Conservation (phyloP, 2,888 invertebrate species). For the Noctuana brunneofusca region DNA sequence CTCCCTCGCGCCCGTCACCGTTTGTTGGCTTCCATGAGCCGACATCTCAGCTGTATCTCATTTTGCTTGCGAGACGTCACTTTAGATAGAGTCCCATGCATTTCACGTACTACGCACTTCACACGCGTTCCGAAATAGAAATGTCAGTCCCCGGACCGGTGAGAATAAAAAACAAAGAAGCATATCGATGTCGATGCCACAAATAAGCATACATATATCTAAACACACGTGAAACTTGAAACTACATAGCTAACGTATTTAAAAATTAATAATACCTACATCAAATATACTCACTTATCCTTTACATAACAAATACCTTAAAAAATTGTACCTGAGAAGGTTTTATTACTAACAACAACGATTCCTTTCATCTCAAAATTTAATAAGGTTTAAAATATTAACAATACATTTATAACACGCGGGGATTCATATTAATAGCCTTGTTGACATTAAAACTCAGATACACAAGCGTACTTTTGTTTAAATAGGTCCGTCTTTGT, state of each 20-base stretch:
- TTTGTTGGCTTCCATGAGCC: constrained; percentile 51
- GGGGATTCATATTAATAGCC: neutral
- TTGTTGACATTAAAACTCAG: constrained; percentile 5
- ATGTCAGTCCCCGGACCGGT: neutral
- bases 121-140: neutral
- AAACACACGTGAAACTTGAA: no score
- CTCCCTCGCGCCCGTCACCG: constrained; percentile 60
- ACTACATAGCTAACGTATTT: no score
- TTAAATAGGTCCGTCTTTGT: constrained; percentile 36
- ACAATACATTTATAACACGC: neutral
- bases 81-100: constrained; percentile 21
- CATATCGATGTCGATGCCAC: neutral
- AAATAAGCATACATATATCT: no score
- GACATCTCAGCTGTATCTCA: constrained; percentile 28
- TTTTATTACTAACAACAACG: no score
- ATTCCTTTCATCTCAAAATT: neutral
- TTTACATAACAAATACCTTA: no score
- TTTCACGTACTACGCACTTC: constrained; percentile 2
- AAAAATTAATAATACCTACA: no score
- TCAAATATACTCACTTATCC: no score
- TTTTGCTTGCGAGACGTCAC: constrained; percentile 21
- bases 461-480: constrained; percentile 31
- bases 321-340: no score
- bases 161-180: neutral
- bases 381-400: neutral